Conservation (phyloP, 2,113 vertebrate genomes). For the Microcebus ravelobensis region DNA sequence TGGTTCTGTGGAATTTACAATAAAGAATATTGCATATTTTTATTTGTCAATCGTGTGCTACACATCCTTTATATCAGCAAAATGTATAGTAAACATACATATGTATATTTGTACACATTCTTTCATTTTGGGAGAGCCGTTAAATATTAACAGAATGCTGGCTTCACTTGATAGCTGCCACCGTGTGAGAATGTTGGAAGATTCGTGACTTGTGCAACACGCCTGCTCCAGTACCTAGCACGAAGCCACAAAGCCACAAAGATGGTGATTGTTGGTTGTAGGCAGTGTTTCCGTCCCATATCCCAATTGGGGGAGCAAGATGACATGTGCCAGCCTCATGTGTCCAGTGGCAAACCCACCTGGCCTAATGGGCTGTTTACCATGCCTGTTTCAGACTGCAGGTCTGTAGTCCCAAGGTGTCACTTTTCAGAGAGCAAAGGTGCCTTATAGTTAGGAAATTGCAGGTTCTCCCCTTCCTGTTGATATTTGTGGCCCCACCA, state of each 20-base stretch:
- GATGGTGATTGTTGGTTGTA: accelerated
- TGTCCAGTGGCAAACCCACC: background rate
- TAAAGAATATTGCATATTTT: background rate
- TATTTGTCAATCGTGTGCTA: background rate
- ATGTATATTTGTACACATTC: accelerated
- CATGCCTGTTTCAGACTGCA: background rate
- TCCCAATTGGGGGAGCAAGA: background rate
- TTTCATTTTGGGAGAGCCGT: background rate
- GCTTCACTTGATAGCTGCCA: background rate
- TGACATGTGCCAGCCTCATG: accelerated
- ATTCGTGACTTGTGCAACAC: accelerated
- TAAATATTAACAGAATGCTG: background rate
- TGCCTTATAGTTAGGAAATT: background rate
- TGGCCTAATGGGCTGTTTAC: accelerated
- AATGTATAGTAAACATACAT: accelerated
- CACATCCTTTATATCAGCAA: background rate
- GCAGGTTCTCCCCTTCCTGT: background rate
- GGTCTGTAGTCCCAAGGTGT: background rate
- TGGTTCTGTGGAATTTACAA: background rate
- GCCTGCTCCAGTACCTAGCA: background rate
- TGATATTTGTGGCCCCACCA: background rate
- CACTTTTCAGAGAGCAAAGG: background rate
- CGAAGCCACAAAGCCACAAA: accelerated
- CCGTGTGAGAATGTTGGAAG: accelerated
- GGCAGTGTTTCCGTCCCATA: accelerated